Base-by-base conservation (phyloP, 1,140 invertebrate species). In the Drosophila aff. region DNA sequence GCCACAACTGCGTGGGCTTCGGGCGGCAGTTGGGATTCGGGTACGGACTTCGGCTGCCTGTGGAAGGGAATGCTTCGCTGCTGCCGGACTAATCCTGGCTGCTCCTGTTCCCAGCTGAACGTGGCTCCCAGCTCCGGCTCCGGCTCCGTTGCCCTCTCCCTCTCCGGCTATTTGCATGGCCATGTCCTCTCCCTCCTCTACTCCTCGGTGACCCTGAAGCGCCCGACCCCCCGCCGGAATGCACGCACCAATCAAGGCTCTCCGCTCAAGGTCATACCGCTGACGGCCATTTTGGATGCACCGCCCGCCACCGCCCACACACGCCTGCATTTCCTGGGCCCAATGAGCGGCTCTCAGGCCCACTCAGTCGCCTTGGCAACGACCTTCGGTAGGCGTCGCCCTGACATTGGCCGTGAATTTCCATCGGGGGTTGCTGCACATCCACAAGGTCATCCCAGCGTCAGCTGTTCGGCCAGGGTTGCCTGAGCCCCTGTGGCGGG, bases 201-300 rank as follows among this genome's bases (percentile, higher is more conserved):
- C 15, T 15, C 31, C 3, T 2, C 28, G 6, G 3, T 33, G 36
- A 10, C 33, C 26, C 62, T 44, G 13, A n/a, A 16, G 6, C 31
- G 23, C 10, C 21, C 43, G n/a, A 11, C 40, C 40, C 38, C 26
- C 18, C 11, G 31, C 49, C 49, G 50, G 31, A 13, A 8, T 13
- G 33, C 33, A 38, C 18, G 18, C 52, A 26, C 53, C 53, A 55
- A 55, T 55, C 53, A 55, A 55, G 64, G 38, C 31, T 50, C 4
- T 26, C 57, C 36, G 60, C 47, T 89, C 85, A 90, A 90, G 85
- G 85, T 89, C 85, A 84, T 11, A 23, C 31, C 68, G 36, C 89
- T 89, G 85, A 76, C 85, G 85, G 85, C 85, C 85, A 89, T 89
- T 90, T 89, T 89, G 81, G 69, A 90, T 67, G 68, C 75, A 79